Percentiles rank a stretch among this genome's conserved stretches.
These are phyloP conservation scores for Glandiceps talaboti DNA, from an alignment of 53 echinoderm and acorn worm species.

Conservation along the genomic window DNA sequence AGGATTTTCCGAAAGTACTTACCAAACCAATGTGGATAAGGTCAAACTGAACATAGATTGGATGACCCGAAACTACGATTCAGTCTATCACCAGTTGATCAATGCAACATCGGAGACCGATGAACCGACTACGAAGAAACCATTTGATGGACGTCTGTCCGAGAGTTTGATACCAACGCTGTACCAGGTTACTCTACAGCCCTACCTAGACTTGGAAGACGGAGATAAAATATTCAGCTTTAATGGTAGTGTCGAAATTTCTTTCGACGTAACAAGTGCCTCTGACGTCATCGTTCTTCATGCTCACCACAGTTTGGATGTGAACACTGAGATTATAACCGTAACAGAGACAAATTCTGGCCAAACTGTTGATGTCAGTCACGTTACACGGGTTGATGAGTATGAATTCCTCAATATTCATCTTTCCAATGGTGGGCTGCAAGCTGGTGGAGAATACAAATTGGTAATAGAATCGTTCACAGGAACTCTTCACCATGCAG, in stretches of 20 bases:
- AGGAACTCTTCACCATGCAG: background rate
- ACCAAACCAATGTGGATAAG: background rate
- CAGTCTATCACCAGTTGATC: background rate
- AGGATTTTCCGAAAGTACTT: background rate
- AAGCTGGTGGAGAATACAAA: background rate
- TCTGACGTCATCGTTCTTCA: background rate
- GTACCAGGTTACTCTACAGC: background rate
- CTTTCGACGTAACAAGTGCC: background rate
- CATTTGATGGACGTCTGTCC: background rate
- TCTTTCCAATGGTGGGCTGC: background rate
- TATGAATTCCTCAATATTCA: background rate
- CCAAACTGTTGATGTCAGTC: background rate
- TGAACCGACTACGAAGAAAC: background rate
- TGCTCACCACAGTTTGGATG: background rate
- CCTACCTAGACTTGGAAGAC: conserved; percentile 53
- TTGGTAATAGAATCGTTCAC: background rate
- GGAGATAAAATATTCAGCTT: conserved; percentile 56
- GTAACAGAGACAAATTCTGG: background rate
- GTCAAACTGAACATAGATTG: background rate
- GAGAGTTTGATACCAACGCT: background rate
- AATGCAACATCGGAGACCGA: background rate
- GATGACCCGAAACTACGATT: background rate
- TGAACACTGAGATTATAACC: background rate
- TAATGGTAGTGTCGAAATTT: conserved; percentile 29
- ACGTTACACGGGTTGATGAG: background rate